phyloP scores from a whole-genome alignment of 2,888 invertebrate genomes.

The Temnothorax unifasciatus region DNA sequence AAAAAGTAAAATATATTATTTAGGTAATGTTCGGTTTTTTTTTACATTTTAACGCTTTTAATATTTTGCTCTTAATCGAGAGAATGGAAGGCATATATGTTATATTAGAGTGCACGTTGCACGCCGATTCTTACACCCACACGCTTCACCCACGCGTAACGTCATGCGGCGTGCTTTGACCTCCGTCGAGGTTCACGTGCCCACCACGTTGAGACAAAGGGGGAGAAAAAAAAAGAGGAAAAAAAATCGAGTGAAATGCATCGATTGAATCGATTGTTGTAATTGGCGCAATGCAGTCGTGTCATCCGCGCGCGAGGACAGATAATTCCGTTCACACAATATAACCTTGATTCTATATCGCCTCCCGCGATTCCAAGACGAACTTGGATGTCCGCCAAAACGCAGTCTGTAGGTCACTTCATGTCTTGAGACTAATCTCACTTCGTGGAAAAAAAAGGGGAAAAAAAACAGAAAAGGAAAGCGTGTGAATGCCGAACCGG shows the following conservation, averaged over 20 bases:
- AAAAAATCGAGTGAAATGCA: conserved; percentile 40
- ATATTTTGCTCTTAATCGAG: neutral
- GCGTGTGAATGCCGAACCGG: conserved; percentile 41
- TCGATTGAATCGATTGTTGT: conserved; percentile 73
- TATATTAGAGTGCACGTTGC: neutral
- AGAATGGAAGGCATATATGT: neutral
- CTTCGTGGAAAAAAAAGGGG: conserved; percentile 48
- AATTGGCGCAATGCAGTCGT: conserved; percentile 84
- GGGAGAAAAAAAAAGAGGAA: neutral
- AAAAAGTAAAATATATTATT: neutral
- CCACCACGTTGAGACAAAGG: neutral
- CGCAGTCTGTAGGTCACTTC: conserved; percentile 83
- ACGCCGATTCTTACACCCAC: conserved; percentile 34
- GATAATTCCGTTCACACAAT: conserved; percentile 83
- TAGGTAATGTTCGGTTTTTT: conserved; percentile 2
- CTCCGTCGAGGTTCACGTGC: conserved; percentile 11
- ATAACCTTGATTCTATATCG: conserved; percentile 83
- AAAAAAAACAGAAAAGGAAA: conserved; percentile 56
- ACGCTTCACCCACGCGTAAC: conserved; percentile 24
- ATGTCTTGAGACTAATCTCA: conserved; percentile 77
- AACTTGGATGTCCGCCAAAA: conserved; percentile 83
- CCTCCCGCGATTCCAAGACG: conserved; percentile 84
- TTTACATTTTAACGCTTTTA: neutral
- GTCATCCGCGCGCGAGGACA: conserved; percentile 81
- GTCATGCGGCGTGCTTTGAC: conserved; percentile 38